Evolutionary conservation across 1,140 invertebrate genomes (phyloP).

Genomic region (Agraylea sexmaculata): DNA sequence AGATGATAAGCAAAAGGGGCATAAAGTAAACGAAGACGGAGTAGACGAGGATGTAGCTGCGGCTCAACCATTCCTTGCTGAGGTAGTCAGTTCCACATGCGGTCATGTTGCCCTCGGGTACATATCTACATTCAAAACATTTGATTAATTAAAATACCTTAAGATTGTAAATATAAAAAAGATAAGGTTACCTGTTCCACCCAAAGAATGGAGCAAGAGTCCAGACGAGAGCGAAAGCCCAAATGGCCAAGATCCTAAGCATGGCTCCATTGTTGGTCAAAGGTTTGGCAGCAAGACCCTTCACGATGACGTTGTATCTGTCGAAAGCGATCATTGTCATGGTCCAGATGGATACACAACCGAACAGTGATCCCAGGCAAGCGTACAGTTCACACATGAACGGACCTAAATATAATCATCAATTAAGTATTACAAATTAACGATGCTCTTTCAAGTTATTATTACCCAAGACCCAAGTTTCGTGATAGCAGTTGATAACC

Average conservation of each 20-base stretch:
- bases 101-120: conserved; percentile 70
- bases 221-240: conserved; percentile 56
- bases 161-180: too few relatives aligned
- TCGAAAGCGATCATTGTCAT: conserved; percentile 79
- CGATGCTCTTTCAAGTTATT: not conserved
- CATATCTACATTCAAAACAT: conserved; percentile 44
- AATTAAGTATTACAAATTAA: not conserved
- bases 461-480: conserved; percentile 73
- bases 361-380: conserved; percentile 66
- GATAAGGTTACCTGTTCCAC: conserved; percentile 52
- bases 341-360: conserved; percentile 73
- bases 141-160: not conserved
- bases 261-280: conserved; percentile 56
- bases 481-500: conserved; percentile 76
- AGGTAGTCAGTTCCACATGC: conserved; percentile 72
- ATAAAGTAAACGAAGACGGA: conserved; percentile 49
- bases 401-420: conserved; percentile 40
- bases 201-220: conserved; percentile 56
- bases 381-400: conserved; percentile 74
- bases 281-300: conserved; percentile 53
- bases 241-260: conserved; percentile 54
- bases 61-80: conserved; percentile 46
- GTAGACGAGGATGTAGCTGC: conserved; percentile 54
- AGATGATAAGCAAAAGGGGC: conserved; percentile 55
- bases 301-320: conserved; percentile 80